A percentile compares a stretch with the other conserved stretches of the same genome.
phyloP scores from a whole-genome alignment of 2,113 vertebrate species.

The Alligator sinensis region DNA sequence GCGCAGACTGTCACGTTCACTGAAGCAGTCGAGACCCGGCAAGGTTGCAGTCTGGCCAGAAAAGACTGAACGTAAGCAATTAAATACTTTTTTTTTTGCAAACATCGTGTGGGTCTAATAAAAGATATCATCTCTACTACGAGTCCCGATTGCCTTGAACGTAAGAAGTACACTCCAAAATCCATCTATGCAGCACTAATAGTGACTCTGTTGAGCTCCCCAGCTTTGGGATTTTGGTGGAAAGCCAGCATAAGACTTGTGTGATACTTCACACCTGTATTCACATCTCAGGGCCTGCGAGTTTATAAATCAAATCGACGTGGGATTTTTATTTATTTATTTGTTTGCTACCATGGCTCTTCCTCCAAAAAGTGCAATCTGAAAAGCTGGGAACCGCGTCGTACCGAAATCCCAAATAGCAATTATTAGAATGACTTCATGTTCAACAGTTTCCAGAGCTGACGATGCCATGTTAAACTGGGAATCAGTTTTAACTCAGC shows the following conservation, averaged over 20 bases:
- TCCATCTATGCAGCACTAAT: not conserved
- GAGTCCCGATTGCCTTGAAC: too few relatives aligned
- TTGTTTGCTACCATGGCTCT: not conserved
- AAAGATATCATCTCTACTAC: too few relatives aligned
- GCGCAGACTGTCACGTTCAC: not conserved
- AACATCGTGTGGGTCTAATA: too few relatives aligned
- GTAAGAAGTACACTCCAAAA: not conserved
- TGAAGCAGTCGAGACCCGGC: not conserved
- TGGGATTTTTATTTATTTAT: not conserved
- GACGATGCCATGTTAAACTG: constrained; percentile 8
- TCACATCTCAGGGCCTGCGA: not conserved
- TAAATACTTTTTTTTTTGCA: too few relatives aligned
- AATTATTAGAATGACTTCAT: constrained; percentile 16
- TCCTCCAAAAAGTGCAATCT: not conserved
- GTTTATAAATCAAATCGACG: not conserved
- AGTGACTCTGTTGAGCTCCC: not conserved
- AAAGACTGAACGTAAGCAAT: too few relatives aligned
- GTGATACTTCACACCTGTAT: not conserved
- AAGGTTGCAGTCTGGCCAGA: not conserved
- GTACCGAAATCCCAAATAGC: constrained; percentile 1
- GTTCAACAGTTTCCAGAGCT: not conserved
- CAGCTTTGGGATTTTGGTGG: not conserved
- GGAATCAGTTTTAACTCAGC: not conserved
- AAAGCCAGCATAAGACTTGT: not conserved
- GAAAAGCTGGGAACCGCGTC: constrained; percentile 1